Conservation (phyloP, 2,797 vertebrate genomes). For the Anabacerthia variegaticeps region DNA sequence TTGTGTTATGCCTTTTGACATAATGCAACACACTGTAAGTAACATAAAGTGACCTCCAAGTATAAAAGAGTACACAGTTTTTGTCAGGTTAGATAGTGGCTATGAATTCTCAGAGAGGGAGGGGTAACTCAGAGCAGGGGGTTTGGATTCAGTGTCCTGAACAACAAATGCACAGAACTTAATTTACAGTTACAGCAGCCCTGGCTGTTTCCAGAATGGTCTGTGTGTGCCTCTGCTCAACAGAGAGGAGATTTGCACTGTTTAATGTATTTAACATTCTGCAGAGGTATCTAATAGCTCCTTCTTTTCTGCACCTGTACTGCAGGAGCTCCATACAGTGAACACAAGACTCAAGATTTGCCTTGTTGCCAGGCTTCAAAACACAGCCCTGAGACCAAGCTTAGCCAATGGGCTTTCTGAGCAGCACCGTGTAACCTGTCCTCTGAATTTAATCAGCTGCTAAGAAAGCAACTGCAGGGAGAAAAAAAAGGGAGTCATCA, state of each 20-base stretch:
- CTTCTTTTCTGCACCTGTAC: not conserved
- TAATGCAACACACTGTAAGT: conserved; percentile 63
- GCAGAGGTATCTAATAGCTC: not conserved
- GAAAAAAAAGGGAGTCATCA: not conserved
- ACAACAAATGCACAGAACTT: conserved; percentile 12
- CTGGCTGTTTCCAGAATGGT: not conserved
- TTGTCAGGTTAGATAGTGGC: conserved; percentile 57
- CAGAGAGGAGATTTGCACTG: not conserved
- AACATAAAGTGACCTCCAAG: conserved; percentile 69
- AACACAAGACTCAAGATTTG: not conserved
- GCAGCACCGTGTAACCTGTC: not conserved
- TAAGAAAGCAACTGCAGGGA: not conserved
- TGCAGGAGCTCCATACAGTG: not conserved
- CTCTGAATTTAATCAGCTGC: not conserved
- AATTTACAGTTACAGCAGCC: conserved; percentile 19
- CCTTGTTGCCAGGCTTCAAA: not conserved
- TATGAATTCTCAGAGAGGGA: conserved; percentile 15
- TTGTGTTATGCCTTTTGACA: conserved; percentile 64
- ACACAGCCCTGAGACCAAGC: not conserved
- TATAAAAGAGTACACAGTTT: conserved; percentile 60
- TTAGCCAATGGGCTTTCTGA: not conserved
- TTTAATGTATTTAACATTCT: conserved; percentile 4
- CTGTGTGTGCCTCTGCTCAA: not conserved
- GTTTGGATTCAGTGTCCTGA: not conserved
- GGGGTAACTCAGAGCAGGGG: not conserved